Conservation (phyloP, 2,888 invertebrate species). For the Cynaeus angustus region DNA sequence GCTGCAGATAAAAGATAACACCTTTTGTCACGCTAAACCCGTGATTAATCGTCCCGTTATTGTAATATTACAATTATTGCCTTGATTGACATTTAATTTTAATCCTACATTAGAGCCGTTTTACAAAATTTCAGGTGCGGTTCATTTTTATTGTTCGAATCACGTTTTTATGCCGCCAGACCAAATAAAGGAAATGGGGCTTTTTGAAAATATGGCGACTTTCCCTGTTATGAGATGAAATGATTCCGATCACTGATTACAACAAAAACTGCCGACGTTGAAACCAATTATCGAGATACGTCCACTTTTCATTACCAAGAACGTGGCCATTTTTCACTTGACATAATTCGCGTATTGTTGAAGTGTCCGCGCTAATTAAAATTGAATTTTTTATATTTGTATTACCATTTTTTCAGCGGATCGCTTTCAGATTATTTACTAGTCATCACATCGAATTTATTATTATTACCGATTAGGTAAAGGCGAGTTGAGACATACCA, state of each 20-base stretch:
- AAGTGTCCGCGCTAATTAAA: not conserved
- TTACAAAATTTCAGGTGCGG: constrained; percentile 42
- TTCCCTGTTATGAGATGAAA: not conserved
- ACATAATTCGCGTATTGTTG: not conserved
- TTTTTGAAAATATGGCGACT: not conserved
- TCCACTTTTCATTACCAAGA: constrained; percentile 3
- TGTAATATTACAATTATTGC: constrained; percentile 47
- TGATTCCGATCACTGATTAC: constrained; percentile 8
- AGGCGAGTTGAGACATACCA: not conserved
- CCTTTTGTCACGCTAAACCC: constrained; percentile 49
- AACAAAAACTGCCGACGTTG: constrained; percentile 7
- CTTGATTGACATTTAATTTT: constrained; percentile 50
- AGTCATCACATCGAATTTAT: constrained; percentile 7
- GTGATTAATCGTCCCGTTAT: constrained; percentile 51
- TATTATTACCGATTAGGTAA: constrained; percentile 6
- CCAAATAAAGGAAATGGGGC: constrained; percentile 8
- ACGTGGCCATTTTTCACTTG: not conserved
- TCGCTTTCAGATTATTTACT: constrained; percentile 1
- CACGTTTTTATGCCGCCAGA: constrained; percentile 9
- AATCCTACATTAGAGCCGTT: constrained; percentile 40
- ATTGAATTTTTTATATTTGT: not conserved
- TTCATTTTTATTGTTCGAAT: constrained; percentile 30
- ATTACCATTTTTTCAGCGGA: not conserved
- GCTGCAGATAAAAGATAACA: constrained; percentile 50
- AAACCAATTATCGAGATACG: not conserved